Evolutionary conservation across 1,140 invertebrate genomes (phyloP).

Genomic region (Sminthurides bifidus): DNA sequence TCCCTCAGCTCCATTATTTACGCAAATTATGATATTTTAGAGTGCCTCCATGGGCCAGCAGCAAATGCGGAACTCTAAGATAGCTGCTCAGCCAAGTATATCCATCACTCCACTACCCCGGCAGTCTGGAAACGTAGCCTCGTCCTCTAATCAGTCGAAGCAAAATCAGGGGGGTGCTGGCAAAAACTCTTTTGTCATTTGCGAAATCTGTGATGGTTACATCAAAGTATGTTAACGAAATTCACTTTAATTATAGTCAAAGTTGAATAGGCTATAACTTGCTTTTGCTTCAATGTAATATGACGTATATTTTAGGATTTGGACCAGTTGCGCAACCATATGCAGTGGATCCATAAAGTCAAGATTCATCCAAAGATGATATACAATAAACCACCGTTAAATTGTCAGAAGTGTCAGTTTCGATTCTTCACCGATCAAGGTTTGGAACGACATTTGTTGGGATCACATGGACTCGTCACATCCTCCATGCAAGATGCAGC

Average conservation of each 20-base stretch:
- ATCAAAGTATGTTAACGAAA: constrained; percentile 52
- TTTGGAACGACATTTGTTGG: constrained; percentile 79
- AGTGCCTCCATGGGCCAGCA: constrained; percentile 18
- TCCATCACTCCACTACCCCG: constrained; percentile 78
- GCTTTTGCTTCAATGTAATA: neutral
- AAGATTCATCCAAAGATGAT: constrained; percentile 95
- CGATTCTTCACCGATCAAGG: constrained; percentile 74
- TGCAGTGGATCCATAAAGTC: constrained; percentile 93
- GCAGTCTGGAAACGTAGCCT: constrained; percentile 39
- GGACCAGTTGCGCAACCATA: constrained; percentile 81
- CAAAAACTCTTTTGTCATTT: constrained; percentile 79
- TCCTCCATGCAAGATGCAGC: constrained; percentile 84
- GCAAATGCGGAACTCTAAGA: constrained; percentile 14
- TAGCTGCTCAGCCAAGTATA: constrained; percentile 59
- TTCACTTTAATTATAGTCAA: neutral
- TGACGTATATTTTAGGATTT: constrained; percentile 48
- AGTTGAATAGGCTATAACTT: neutral
- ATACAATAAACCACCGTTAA: constrained; percentile 81
- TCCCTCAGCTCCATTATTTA: too few relatives aligned
- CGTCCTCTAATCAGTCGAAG: constrained; percentile 24
- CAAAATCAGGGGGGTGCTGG: constrained; percentile 34
- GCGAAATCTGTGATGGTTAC: constrained; percentile 89
- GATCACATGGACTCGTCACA: constrained; percentile 83
- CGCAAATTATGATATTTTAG: too few relatives aligned
- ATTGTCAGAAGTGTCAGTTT: constrained; percentile 92